phyloP scores from a whole-genome alignment of 2,888 invertebrate genomes.

The Tethea ocularis region DNA sequence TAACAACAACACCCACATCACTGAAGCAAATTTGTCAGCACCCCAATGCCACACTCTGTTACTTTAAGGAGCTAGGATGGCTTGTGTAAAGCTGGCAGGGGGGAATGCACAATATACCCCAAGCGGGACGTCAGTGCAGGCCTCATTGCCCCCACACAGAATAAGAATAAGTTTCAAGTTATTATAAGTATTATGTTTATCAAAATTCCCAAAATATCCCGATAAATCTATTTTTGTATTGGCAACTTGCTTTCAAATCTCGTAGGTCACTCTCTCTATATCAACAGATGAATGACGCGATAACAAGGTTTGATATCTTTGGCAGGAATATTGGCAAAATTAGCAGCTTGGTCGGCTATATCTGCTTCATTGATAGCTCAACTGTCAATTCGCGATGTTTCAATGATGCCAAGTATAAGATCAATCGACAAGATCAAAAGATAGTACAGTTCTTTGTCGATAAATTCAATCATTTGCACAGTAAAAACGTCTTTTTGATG shows the following conservation, averaged over 20 bases:
- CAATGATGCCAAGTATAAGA: constrained; percentile 10
- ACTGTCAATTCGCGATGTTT: constrained; percentile 9
- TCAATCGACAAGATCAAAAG: constrained; percentile 12
- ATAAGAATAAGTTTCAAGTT: too few species aligned
- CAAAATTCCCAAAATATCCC: neutral
- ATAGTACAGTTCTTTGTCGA: neutral
- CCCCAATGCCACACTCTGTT: too few species aligned
- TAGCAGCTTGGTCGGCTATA: neutral
- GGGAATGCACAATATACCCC: too few species aligned
- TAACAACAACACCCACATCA: too few species aligned
- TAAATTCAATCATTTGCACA: neutral
- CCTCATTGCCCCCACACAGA: too few species aligned
- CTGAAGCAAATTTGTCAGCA: too few species aligned
- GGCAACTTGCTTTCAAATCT: neutral
- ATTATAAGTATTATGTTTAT: too few species aligned
- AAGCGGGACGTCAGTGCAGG: too few species aligned
- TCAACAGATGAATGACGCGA: neutral
- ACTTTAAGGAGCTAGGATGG: too few species aligned
- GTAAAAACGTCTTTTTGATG: neutral
- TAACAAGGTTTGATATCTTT: constrained; percentile 4
- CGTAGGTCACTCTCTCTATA: neutral
- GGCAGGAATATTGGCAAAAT: constrained; percentile 3
- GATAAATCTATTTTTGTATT: neutral
- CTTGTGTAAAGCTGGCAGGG: too few species aligned
- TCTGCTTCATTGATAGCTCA: neutral